Base-by-base conservation (phyloP, 2,113 vertebrate species). In the Genyomyrus donnyi region DNA sequence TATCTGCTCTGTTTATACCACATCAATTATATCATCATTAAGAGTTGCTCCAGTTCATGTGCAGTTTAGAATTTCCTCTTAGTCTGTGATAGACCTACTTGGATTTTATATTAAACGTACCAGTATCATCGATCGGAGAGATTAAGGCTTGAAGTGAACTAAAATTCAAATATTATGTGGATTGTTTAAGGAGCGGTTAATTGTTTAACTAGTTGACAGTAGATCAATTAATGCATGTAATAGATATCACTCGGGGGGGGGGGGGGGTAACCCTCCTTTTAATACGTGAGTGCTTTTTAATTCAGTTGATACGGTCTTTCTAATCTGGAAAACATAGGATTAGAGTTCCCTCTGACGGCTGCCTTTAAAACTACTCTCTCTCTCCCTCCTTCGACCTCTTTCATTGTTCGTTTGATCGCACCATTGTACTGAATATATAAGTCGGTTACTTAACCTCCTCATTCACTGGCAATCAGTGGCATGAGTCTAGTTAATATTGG, bases 331-430 rank as follows among this genome's bases (percentile, higher is more conserved):
- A 93, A 58, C 49, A 56, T 93, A 93, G 95, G 94, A 93, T 94
- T 91, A 92, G 10, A 95, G 92, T 92, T 92, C 95, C 96, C 96
- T 94, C 97, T 95, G 91, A 94, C 93, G 97, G 93, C 88, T 45
- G 45, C 50, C 31, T 70, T 21, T 88, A 90, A 66, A 90, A 93
- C 89, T 89, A 58, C 93, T 84, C 31, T 46, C 52, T 88, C 56
- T 77, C n/a, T 39, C 24, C 53, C 45, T 46, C 70, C 46, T 48
- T 53, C 46, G 58, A 49, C 50, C 83, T 88, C 74, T 46, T 53
- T 53, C 86, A 42, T 58, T 88, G 56, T 88, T 88, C 39, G 19
- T 35, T 11, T 42, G 87, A 62, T 62, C 87, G 45, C 49, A 87
- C 49, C 85, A 52, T 87, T 87, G 21, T 31, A 19, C 49, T 50